Base-by-base conservation (phyloP, 2,113 vertebrate species). In the Actinemys pallida region DNA sequence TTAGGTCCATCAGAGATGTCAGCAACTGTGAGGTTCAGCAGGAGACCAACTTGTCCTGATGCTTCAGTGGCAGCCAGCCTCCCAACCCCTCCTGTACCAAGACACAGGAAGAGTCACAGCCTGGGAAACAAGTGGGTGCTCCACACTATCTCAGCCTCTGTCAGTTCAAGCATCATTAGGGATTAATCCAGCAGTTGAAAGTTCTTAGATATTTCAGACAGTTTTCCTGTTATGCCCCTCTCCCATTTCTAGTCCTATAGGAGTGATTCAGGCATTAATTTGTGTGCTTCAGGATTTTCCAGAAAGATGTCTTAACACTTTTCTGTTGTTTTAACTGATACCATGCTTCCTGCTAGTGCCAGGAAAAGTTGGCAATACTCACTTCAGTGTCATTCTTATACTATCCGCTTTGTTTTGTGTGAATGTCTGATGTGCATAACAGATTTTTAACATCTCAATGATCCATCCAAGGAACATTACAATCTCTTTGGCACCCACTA, bases 61-160 rank as follows among this genome's bases (percentile, higher is more conserved):
- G 97, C 99, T 4, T 99, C 99, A 5, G 98, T 99, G 85, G 98
- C 98, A 31, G 98, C 98, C 72, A 98, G 98, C 89, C 98, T 99
- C 35, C 98, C 98, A 80, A 99, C 99, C 0, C 99, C 99, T 3
- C 99, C 99, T 2, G 98, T 99, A 11, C 99, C 99, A 10, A 98
- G 99, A 92, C 99, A 99, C 98, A 98, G 99, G 96, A 99, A 99
- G 98, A 99, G 99, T 96, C 99, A 99, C 97, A 99, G 99, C 97
- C 97, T 99, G 95, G 99, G 99, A 95, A 99, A 99, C 98, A 99
- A 99, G 99, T 99, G 95, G 94, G 99, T 98, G 79, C 83, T 84
- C 35, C 47, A 6, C 9, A 39, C 87, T 31, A 24, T 47, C 35
- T 65, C 25, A 13, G 5, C 1, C 29, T 84, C 52, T 4, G 57